These are phyloP conservation scores for Sphaeridia pumilis DNA, from an alignment of 2,888 invertebrate genomes.

Conservation along the genomic window DNA sequence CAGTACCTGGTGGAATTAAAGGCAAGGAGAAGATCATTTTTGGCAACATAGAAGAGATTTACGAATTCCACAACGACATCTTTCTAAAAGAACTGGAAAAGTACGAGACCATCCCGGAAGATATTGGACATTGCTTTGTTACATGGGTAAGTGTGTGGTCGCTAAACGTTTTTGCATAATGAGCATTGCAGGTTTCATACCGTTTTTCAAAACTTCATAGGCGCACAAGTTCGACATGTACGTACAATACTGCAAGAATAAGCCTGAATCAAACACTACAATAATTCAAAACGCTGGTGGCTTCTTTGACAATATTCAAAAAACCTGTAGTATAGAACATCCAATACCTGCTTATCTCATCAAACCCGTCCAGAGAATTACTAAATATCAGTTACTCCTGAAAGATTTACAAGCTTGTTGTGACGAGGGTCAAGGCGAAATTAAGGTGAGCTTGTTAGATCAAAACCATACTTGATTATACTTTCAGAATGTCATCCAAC, in stretches of 20 bases:
- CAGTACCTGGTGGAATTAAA: conserved; percentile 61
- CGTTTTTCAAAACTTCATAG: too few species aligned
- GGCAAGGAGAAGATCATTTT: conserved; percentile 87
- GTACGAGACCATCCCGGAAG: conserved; percentile 98
- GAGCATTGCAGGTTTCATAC: too few species aligned
- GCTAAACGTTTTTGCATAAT: background rate
- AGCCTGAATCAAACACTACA: conserved; percentile 88
- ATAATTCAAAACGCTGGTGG: conserved; percentile 79
- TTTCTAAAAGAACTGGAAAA: conserved; percentile 93
- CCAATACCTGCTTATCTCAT: conserved; percentile 94
- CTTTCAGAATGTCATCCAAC: background rate
- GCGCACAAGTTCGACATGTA: conserved; percentile 65
- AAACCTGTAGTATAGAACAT: conserved; percentile 70
- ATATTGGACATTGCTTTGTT: conserved; percentile 99
- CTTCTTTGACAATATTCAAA: conserved; percentile 77
- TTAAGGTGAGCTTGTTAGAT: conserved; percentile 64
- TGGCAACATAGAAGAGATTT: conserved; percentile 94
- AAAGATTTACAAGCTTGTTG: conserved; percentile 94
- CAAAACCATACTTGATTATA: too few species aligned
- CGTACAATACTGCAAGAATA: conserved; percentile 96
- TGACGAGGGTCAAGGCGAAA: conserved; percentile 91
- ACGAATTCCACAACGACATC: conserved; percentile 88
- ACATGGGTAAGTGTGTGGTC: conserved; percentile 63
- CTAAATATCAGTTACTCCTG: conserved; percentile 90
- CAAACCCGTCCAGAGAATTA: conserved; percentile 97